These are phyloP conservation scores for Oryzias woworae DNA, from an alignment of 2,113 vertebrate genomes.

Conservation along the genomic window DNA sequence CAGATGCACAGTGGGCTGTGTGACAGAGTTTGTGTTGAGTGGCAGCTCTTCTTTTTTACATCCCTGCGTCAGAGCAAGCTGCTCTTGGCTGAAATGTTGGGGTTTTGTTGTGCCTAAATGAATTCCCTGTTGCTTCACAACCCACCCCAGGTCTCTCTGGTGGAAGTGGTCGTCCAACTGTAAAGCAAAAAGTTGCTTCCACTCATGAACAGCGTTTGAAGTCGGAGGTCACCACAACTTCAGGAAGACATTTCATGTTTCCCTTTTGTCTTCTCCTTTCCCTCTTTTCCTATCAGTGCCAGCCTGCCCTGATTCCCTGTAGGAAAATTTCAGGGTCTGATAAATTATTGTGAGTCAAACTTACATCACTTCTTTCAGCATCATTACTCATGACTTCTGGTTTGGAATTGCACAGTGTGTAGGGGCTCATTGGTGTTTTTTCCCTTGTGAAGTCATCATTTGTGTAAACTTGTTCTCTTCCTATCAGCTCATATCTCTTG, in stretches of 20 bases:
- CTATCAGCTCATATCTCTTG: not conserved
- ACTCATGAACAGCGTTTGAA: conserved; percentile 44
- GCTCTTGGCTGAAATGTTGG: conserved; percentile 24
- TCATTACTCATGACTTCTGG: conserved; percentile 38
- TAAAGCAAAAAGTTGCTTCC: conserved; percentile 29
- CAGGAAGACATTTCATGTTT: conserved; percentile 39
- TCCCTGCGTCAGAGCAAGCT: conserved; percentile 15
- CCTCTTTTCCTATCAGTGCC: conserved; percentile 17
- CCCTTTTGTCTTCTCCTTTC: not conserved
- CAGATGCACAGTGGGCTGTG: conserved; percentile 6
- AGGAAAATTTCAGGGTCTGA: conserved; percentile 7
- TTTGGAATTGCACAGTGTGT: not conserved
- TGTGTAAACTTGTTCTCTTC: not conserved
- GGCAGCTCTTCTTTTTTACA: conserved; percentile 12
- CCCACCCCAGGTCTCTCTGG: conserved; percentile 14
- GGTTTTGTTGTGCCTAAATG: conserved; percentile 11
- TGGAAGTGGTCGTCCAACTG: conserved; percentile 20
- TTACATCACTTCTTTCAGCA: conserved; percentile 27
- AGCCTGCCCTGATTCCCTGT: conserved; percentile 22
- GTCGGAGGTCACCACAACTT: conserved; percentile 64
- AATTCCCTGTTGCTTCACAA: conserved; percentile 18
- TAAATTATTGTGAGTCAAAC: conserved; percentile 8
- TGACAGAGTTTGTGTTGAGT: conserved; percentile 16
- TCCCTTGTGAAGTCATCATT: not conserved
- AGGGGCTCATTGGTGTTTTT: conserved; percentile 3